These are phyloP conservation scores for Malaclemys terrapin DNA, from an alignment of 2,113 vertebrate genomes.

Conservation along the genomic window DNA sequence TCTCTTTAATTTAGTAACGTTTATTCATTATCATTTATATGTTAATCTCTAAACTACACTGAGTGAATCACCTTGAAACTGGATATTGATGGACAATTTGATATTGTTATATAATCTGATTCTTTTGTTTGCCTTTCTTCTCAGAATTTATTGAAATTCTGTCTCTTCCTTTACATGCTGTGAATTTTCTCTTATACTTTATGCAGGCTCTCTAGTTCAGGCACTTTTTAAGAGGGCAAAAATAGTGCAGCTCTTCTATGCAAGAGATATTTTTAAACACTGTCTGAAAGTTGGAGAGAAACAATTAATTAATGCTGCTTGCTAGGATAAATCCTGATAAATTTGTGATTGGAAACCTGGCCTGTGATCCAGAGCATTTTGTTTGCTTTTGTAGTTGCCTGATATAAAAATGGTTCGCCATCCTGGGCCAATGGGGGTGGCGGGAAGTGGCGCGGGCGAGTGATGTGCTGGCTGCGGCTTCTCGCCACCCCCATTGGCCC, in stretches of 20 bases:
- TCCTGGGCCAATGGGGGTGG: too few relatives aligned
- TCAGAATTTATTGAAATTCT: not conserved
- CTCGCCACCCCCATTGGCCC: too few relatives aligned
- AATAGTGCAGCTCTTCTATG: not conserved
- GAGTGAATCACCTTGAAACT: not conserved
- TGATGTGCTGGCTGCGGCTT: too few relatives aligned
- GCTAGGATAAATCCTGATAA: slow-evolving; percentile 33
- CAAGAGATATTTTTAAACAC: slow-evolving; percentile 7
- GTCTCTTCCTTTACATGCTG: not conserved
- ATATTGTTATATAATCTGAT: not conserved
- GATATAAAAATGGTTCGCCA: not conserved
- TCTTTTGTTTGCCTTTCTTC: not conserved
- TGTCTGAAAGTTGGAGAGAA: slow-evolving; percentile 13
- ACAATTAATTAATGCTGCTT: not conserved
- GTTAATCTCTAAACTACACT: rapidly evolving
- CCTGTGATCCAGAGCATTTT: slow-evolving; percentile 5
- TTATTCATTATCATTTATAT: not conserved
- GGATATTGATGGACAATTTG: not conserved
- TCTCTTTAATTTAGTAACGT: not conserved
- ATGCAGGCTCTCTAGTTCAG: not conserved
- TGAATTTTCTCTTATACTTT: not conserved
- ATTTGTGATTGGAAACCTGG: slow-evolving; percentile 47
- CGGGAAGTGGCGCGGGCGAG: too few relatives aligned
- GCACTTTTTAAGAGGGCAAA: not conserved
- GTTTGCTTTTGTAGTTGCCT: not conserved